Evolutionary conservation across 2,888 invertebrate genomes (phyloP).

Genomic region (Entomobrya proxima): DNA sequence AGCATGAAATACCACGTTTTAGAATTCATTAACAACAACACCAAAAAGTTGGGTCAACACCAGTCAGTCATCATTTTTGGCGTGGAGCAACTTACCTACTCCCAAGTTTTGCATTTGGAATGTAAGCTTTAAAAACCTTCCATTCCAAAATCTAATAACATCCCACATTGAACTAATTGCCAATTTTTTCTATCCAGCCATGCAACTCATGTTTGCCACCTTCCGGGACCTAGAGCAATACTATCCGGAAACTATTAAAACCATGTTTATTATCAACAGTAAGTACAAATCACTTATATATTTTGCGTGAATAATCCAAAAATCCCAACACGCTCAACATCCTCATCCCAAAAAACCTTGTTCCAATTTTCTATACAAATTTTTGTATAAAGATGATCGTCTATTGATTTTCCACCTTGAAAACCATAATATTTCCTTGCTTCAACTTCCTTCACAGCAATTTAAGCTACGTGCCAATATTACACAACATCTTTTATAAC

Average conservation of each 20-base stretch:
- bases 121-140: slow-evolving; percentile 53
- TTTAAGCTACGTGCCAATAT: neutral
- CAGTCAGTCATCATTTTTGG: slow-evolving; percentile 64
- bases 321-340: too few species aligned
- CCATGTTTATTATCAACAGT: slow-evolving; percentile 62
- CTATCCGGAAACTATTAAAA: slow-evolving; percentile 67
- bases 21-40: slow-evolving; percentile 37
- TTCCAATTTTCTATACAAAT: neutral
- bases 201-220: slow-evolving; percentile 58
- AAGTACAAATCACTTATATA: neutral
- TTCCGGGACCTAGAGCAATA: slow-evolving; percentile 62
- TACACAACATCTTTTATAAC: neutral
- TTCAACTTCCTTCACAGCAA: neutral
- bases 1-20: slow-evolving; percentile 49
- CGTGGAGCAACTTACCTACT: slow-evolving; percentile 54
- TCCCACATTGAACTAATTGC: neutral
- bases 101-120: slow-evolving; percentile 65
- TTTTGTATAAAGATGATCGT: neutral
- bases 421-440: neutral
- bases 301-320: too few species aligned
- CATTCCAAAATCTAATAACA: neutral
- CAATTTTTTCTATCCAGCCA: slow-evolving; percentile 19
- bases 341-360: neutral
- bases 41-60: slow-evolving; percentile 40
- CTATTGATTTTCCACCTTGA: too few species aligned